These are phyloP conservation scores for Sinopyrophorus schimmeli DNA, from an alignment of 2,888 invertebrate genomes.

Conservation along the genomic window DNA sequence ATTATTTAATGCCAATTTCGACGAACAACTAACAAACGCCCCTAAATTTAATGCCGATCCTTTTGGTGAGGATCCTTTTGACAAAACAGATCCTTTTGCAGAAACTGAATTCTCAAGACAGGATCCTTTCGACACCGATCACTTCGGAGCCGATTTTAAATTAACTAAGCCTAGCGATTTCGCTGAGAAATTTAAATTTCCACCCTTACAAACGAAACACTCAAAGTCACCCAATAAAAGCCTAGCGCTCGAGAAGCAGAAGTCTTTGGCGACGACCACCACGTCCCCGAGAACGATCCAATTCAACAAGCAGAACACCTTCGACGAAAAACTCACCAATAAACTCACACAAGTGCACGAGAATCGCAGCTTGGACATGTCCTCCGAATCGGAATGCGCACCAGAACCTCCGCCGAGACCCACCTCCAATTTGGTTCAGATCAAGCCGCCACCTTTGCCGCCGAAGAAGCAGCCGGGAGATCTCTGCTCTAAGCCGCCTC, in stretches of 20 bases:
- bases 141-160: constrained; percentile 45
- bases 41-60: constrained; percentile 62
- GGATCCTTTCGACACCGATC: constrained; percentile 65
- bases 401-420: constrained; percentile 73
- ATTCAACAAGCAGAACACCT: constrained; percentile 53
- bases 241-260: constrained; percentile 40
- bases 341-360: constrained; percentile 44
- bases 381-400: constrained; percentile 54
- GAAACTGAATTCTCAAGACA: constrained; percentile 61
- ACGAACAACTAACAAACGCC: constrained; percentile 32
- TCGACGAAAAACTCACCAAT: constrained; percentile 38
- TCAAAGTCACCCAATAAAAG: constrained; percentile 45
- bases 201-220: constrained; percentile 22
- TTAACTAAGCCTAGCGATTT: constrained; percentile 46
- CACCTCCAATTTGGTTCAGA: constrained; percentile 59
- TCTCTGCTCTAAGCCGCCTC: constrained; percentile 65
- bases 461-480: constrained; percentile 69
- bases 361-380: constrained; percentile 50
- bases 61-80: constrained; percentile 75
- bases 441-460: constrained; percentile 73
- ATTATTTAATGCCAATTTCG: constrained; percentile 41
- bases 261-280: constrained; percentile 35
- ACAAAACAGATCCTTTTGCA: constrained; percentile 69
- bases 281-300: constrained; percentile 30
- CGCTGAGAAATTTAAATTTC: constrained; percentile 36